Evolutionary conservation across 2,888 invertebrate genomes (phyloP), one percentile per base, ranked within the genome.

Genomic region (Netelia inedita): DNA sequence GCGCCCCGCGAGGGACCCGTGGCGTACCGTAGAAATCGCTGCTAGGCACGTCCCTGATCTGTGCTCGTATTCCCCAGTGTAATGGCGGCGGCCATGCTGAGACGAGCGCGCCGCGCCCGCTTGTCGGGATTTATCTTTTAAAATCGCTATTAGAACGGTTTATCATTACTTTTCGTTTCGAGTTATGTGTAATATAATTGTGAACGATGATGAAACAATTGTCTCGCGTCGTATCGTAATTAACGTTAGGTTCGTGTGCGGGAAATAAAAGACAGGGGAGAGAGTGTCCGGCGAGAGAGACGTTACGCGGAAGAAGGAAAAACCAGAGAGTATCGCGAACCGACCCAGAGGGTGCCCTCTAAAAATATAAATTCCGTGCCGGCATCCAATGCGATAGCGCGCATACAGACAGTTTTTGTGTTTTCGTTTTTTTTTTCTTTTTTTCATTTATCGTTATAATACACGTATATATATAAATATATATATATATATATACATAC

Each of bases 321-420:
- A 79, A 79, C 53, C 63, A 79, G 69, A 69, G 59, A 59, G 23
- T 55, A 28, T 73, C 43, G 50, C 66, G 66, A n/a, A 10, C 87
- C 88, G 91, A 92, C 91, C 92, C 91, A 91, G 92, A 35, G 35
- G 35, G 92, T 92, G 90, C 91, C 91, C 93, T 93, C 93, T 93
- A 93, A 93, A 93, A 93, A 93, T 93, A 93, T 92, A 90, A 91
- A 91, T 92, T 92, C 80, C 90, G 89, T 89, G 89, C 91, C 92
- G 92, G 90, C 90, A 89, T 87, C 89, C 55, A 69, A 35, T 23
- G 90, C 90, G 88, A 76, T 79, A 73, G 65, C 41, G 35, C 35
- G 35, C 35, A 35, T 74, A 55, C 66, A 73, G 41, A 43, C 61
- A 72, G 59, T 85, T 71, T 72, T 41, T 74, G 61, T 43, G 11